Conservation (phyloP, 2,113 vertebrate species). For the Aptenodytes patagonicus region DNA sequence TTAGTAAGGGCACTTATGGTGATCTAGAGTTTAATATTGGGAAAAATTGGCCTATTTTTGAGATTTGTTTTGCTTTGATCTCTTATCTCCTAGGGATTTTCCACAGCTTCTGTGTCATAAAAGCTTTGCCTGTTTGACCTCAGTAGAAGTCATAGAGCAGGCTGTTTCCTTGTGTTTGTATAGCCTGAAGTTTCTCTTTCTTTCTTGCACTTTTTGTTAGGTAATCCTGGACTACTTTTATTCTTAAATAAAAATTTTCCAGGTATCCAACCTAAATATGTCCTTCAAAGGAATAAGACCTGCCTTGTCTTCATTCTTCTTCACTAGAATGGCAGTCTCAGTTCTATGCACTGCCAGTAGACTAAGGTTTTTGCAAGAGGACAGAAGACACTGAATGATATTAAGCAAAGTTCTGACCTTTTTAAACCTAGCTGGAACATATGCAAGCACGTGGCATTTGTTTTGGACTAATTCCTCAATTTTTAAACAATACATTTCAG, state of each 20-base stretch:
- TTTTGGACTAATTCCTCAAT: neutral
- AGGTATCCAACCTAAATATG: neutral
- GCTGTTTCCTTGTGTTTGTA: neutral
- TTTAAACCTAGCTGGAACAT: neutral
- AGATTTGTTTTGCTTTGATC: constrained; percentile 24
- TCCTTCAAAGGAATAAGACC: neutral
- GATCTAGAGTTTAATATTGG: neutral
- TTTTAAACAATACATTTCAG: neutral
- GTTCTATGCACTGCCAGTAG: neutral
- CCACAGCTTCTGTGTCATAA: constrained; percentile 12
- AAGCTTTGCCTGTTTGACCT: constrained; percentile 15
- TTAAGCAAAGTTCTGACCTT: neutral
- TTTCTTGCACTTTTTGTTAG: neutral
- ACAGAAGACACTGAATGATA: neutral
- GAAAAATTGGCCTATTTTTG: neutral
- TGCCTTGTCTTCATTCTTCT: neutral
- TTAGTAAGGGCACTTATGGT: neutral
- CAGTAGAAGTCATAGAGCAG: neutral
- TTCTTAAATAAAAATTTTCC: neutral
- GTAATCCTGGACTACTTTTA: neutral
- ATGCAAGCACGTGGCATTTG: neutral
- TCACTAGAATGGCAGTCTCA: neutral
- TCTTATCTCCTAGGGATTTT: constrained; percentile 31
- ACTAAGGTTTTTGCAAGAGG: neutral
- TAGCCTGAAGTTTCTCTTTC: neutral